phyloP scores from a whole-genome alignment of 2,113 vertebrate genomes.

The Zeus faber region DNA sequence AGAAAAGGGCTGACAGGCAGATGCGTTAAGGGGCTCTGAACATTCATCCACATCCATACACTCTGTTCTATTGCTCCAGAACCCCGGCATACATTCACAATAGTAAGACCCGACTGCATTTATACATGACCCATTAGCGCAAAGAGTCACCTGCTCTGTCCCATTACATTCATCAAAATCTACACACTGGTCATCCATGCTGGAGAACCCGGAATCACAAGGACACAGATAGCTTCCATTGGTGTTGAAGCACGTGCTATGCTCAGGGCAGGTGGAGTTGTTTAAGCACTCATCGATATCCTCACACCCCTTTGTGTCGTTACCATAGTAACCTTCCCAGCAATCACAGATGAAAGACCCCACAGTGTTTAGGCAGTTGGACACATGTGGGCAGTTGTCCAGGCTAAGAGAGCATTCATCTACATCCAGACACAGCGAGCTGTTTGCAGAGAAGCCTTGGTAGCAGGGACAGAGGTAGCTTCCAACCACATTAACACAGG shows the following conservation, averaged over 20 bases:
- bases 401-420: constrained; percentile 69
- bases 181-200: constrained; percentile 48
- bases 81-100: constrained; percentile 71
- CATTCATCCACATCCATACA: constrained; percentile 80
- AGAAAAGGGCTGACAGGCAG: constrained; percentile 60
- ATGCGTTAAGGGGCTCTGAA: constrained; percentile 38
- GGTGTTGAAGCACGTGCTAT: constrained; percentile 72
- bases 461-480: constrained; percentile 71
- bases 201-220: constrained; percentile 69
- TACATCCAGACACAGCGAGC: constrained; percentile 70
- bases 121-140: constrained; percentile 68
- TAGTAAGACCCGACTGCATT: constrained; percentile 75
- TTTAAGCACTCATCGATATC: constrained; percentile 74
- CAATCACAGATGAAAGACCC: constrained; percentile 74
- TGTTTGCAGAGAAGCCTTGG: constrained; percentile 65
- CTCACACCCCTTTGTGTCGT: constrained; percentile 54
- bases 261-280: constrained; percentile 61
- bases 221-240: constrained; percentile 65
- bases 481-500: constrained; percentile 68
- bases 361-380: constrained; percentile 68
- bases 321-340: constrained; percentile 67
- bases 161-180: constrained; percentile 74
- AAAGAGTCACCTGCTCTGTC: constrained; percentile 30
- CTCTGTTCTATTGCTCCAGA: constrained; percentile 63
- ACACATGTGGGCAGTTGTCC: constrained; percentile 59